phyloP scores from a whole-genome alignment of 2,797 vertebrate genomes.

The Jordanella pulchra region DNA sequence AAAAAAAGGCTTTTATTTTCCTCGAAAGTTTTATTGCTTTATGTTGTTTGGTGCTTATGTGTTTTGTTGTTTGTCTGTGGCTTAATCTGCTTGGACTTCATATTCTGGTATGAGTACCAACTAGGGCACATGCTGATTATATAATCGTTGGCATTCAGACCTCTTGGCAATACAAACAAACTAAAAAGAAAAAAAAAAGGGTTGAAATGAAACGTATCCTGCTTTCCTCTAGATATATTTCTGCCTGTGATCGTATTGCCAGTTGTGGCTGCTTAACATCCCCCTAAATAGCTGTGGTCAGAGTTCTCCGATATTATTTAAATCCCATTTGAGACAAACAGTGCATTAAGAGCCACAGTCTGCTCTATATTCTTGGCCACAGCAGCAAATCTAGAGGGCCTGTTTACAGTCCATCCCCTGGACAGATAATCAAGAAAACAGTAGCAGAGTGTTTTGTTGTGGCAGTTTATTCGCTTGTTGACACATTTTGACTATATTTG shows the following conservation, averaged over 20 bases:
- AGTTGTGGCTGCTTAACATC: constrained; percentile 35
- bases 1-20: not conserved
- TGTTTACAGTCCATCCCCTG: constrained; percentile 22
- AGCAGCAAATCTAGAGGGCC: constrained; percentile 25
- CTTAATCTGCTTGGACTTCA: constrained; percentile 54
- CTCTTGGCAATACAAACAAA: constrained; percentile 45
- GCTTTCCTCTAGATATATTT: constrained; percentile 7
- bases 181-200: constrained; percentile 18
- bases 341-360: constrained; percentile 9
- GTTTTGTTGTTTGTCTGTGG: constrained; percentile 37
- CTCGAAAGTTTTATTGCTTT: constrained; percentile 14
- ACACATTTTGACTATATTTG: constrained; percentile 52
- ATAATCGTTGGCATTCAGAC: constrained; percentile 63
- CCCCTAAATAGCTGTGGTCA: constrained; percentile 42
- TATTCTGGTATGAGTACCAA: constrained; percentile 62
- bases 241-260: constrained; percentile 20
- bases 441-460: constrained; percentile 64
- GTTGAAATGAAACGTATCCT: not conserved
- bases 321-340: constrained; percentile 19
- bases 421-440: constrained; percentile 44
- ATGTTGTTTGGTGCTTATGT: not conserved
- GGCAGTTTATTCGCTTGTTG: constrained; percentile 69
- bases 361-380: constrained; percentile 6
- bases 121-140: constrained; percentile 62
- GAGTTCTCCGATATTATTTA: constrained; percentile 27